Evolutionary conservation across 1,140 invertebrate species (phyloP).

Genomic region (Megalopta genalis): DNA sequence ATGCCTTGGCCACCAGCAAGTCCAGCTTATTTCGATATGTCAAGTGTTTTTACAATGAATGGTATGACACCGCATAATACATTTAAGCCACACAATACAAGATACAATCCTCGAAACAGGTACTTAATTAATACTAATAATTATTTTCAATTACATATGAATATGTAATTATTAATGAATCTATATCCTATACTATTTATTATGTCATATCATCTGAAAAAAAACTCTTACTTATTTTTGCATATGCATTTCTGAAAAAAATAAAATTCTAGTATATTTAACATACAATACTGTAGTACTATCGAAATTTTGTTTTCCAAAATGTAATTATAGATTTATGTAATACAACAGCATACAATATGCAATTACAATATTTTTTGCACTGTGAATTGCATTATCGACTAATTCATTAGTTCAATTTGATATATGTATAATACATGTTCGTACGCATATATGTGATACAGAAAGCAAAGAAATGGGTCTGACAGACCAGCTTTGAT

Average conservation of each 20-base stretch:
- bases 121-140: constrained; percentile 44
- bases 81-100: constrained; percentile 81
- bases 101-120: constrained; percentile 76
- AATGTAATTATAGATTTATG: background rate
- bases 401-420: background rate
- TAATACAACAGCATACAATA: background rate
- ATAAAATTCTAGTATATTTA: background rate
- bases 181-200: background rate
- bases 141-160: background rate
- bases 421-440: background rate
- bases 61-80: constrained; percentile 86
- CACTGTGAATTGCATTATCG: background rate
- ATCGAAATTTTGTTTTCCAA: background rate
- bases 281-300: background rate
- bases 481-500: constrained; percentile 68
- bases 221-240: background rate
- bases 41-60: constrained; percentile 87
- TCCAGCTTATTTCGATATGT: constrained; percentile 86
- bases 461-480: constrained; percentile 76
- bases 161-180: background rate
- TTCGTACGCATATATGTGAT: constrained; percentile 20
- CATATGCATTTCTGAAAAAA: background rate
- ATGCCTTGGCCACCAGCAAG: constrained; percentile 82
- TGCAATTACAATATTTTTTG: background rate
- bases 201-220: background rate